Conservation (phyloP, 2,888 invertebrate species). For the Clostera curtula region DNA sequence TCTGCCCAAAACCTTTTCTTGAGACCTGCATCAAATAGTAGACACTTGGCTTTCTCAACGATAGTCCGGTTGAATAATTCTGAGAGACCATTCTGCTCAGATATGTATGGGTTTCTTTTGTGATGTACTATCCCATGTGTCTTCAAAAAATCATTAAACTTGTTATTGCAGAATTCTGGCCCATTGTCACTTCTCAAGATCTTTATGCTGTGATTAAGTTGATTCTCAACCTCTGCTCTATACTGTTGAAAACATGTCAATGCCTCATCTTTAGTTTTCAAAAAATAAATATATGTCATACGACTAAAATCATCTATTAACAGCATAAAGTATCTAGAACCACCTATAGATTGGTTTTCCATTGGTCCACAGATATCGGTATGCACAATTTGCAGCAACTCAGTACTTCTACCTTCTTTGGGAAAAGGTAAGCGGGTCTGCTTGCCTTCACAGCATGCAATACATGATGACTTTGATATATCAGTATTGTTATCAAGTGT, state of each 20-base stretch:
- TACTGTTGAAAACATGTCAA: constrained; percentile 1
- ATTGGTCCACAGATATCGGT: constrained; percentile 11
- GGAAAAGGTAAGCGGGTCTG: constrained; percentile 12
- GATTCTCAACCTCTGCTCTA: background rate
- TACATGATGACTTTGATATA: constrained; percentile 13
- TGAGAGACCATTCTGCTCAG: no score
- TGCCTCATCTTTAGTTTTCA: background rate
- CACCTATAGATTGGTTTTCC: constrained; percentile 9
- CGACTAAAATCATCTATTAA: constrained; percentile 19
- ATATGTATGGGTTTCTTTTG: no score
- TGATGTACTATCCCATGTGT: no score
- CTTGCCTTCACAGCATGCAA: constrained; percentile 17
- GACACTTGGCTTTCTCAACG: no score
- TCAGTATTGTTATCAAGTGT: constrained; percentile 14
- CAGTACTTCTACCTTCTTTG: constrained; percentile 10
- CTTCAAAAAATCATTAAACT: background rate
- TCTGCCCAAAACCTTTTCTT: no score
- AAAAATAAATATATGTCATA: constrained; percentile 12
- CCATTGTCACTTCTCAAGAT: constrained; percentile 2
- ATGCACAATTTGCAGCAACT: constrained; percentile 9
- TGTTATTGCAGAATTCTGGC: background rate
- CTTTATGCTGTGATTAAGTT: background rate
- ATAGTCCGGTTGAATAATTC: no score
- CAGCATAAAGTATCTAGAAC: constrained; percentile 14
- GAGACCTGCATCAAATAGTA: no score